Conservation (phyloP, 2,113 vertebrate species). For the Propithecus coquereli region DNA sequence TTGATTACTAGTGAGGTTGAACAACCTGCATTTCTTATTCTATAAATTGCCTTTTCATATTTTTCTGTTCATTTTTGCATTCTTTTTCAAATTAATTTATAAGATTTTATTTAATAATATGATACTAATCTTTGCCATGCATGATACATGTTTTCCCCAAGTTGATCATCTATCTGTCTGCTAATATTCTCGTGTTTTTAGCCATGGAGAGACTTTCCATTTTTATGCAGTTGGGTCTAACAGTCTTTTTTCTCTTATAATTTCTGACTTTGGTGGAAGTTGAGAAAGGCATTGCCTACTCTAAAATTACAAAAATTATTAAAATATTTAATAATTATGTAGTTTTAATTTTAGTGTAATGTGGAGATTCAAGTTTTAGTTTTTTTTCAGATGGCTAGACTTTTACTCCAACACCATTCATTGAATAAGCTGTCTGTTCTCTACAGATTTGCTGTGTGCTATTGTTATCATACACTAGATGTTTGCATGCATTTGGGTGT, state of each 20-base stretch:
- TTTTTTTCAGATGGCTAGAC: not conserved
- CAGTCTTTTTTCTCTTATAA: not conserved
- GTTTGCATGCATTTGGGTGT: not conserved
- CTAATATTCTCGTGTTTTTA: not conserved
- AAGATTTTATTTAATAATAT: not conserved
- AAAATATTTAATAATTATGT: not conserved
- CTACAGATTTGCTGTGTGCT: not conserved
- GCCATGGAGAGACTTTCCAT: not conserved
- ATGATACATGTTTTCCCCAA: not conserved
- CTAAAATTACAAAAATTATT: not conserved
- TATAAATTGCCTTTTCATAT: not conserved
- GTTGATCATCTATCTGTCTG: not conserved
- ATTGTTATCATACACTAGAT: not conserved
- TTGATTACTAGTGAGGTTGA: not conserved
- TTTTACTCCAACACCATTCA: not conserved
- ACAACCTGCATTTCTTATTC: not conserved
- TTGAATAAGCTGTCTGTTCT: not conserved
- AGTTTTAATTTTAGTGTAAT: not conserved
- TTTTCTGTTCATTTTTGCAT: not conserved
- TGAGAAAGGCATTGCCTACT: not conserved
- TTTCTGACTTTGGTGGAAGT: not conserved
- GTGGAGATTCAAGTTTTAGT: not conserved
- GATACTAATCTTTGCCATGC: not conserved
- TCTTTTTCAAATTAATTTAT: not conserved
- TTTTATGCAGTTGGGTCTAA: not conserved